These are phyloP conservation scores for Buphagus erythrorhynchus DNA, from an alignment of 2,797 vertebrate species.

Conservation along the genomic window DNA sequence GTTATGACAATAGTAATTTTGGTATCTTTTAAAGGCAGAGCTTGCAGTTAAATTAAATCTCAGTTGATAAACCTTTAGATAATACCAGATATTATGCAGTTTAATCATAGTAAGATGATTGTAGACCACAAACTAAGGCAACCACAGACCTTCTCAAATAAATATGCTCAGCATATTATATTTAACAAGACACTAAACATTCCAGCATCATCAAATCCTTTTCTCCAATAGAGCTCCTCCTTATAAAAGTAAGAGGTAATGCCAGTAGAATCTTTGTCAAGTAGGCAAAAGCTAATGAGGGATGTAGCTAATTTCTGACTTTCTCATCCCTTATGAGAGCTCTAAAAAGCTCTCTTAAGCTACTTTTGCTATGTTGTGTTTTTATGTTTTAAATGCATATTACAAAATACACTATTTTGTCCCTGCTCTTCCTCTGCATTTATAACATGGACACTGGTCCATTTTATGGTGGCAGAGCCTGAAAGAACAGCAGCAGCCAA, in stretches of 20 bases:
- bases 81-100: not conserved
- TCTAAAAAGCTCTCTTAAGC: not conserved
- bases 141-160: not conserved
- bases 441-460: not conserved
- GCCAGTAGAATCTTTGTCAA: not conserved
- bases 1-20: not conserved
- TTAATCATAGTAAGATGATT: not conserved
- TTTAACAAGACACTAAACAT: not conserved
- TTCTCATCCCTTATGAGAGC: not conserved
- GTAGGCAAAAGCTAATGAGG: not conserved
- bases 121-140: not conserved
- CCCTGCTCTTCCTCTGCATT: not conserved
- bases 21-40: not conserved
- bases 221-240: not conserved
- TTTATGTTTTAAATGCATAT: not conserved
- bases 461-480: not conserved
- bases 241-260: not conserved
- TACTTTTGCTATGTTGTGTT: not conserved
- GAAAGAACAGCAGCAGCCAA: not conserved
- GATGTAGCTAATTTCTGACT: not conserved
- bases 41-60: not conserved
- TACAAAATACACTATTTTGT: not conserved
- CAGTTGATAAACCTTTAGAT: not conserved
- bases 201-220: not conserved
- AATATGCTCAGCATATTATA: not conserved